Base-by-base conservation (phyloP, 2,888 invertebrate species). In the Dryococelus australis region DNA sequence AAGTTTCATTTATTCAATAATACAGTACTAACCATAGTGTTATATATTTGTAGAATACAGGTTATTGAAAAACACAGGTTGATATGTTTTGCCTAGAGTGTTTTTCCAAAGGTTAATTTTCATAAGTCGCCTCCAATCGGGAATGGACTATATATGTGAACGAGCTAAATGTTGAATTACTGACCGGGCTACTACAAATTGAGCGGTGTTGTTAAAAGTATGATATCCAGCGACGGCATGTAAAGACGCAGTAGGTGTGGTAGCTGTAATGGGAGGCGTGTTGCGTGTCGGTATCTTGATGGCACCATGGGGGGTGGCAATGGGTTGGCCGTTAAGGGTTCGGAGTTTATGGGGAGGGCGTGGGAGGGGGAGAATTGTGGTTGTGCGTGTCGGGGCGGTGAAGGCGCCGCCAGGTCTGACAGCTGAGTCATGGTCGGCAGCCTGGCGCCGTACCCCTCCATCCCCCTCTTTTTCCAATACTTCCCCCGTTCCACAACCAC, bases 281-380 rank as follows among this genome's bases (percentile, higher is more conserved):
- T 65, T 65, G 65, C 65, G 65, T 65, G 65, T n/a, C 65, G 65
- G 65, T 65, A 65, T 65, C 65, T 65, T n/a, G 65, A 65, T 65
- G 65, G 20, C 65, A 65, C 24, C 20, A 1, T 3, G 35, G 35
- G 35, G 35, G n/a, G n/a, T n/a, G n/a, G n/a, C n/a, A n/a, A n/a
- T n/a, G n/a, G n/a, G n/a, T n/a, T n/a, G 65, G 65, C 65, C n/a
- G n/a, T 13, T 13, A 65, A 16, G 16, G 65, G 20, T 20, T 65
- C 20, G 6, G 65, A 24, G 10, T 5, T 13, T 12, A 16, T 5
- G 65, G 65, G 65, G 65, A 12, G 47, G 47, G 65, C 5, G 65
- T 65, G 65, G 47, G 65, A 16, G 65, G 10, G 65, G 65, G 10
- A 65, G 24, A 24, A 16, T 13, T 12, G 65, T 16, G 65, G 65